Conservation (phyloP, 2,888 invertebrate genomes). For the Xestia rhomboidea region DNA sequence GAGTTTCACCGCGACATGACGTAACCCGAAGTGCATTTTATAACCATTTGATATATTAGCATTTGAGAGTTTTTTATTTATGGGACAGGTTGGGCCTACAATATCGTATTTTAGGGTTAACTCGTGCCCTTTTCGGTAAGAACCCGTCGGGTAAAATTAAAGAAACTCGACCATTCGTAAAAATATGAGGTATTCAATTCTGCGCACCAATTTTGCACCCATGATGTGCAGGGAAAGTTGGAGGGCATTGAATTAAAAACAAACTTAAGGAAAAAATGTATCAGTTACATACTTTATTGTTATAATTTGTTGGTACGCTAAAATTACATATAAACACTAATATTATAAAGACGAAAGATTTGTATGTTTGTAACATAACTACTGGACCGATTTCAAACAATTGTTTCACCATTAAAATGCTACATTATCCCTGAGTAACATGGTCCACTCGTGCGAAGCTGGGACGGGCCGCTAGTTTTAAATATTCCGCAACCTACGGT, state of each 20-base stretch:
- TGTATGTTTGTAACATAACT: no score
- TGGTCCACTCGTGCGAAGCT: no score
- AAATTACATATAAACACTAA: background rate
- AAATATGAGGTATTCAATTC: background rate
- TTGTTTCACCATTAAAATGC: no score
- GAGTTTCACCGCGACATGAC: conserved; percentile 63
- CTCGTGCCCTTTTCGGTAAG: background rate
- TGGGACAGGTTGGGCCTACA: background rate
- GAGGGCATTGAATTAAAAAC: background rate
- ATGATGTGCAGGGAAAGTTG: background rate
- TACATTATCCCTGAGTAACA: no score
- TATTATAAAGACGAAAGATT: no score
- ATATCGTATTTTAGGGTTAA: conserved; percentile 8
- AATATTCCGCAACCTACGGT: background rate
- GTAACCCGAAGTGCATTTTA: conserved; percentile 64
- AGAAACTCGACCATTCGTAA: background rate
- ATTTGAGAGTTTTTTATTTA: conserved; percentile 59
- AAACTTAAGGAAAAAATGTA: background rate
- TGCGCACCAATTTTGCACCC: background rate
- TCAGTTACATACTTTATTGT: background rate
- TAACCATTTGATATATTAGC: conserved; percentile 54
- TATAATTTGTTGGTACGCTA: background rate
- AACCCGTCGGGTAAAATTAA: background rate
- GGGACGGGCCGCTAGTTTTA: background rate
- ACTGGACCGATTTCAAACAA: no score